These are phyloP conservation scores for Agelas oroides DNA, from an alignment of 37 sponge, comb jelly and placozoan species.

Conservation along the genomic window DNA sequence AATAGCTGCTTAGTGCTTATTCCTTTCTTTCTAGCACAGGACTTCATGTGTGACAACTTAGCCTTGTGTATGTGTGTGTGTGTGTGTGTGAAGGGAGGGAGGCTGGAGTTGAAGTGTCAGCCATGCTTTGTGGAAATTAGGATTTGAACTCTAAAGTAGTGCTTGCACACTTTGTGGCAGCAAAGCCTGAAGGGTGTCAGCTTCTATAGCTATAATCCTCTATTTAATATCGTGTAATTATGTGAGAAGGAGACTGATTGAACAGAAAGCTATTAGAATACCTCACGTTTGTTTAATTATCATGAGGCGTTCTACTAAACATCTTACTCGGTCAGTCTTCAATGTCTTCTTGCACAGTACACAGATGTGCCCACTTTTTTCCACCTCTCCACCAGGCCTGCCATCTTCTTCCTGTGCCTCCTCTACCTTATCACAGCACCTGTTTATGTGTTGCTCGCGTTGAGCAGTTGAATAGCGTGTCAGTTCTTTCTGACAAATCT, in stretches of 20 bases:
- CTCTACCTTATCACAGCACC: constrained; percentile 29
- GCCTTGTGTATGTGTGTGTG: too few species aligned
- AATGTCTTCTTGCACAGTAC: constrained; percentile 23
- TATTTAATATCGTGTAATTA: too few species aligned
- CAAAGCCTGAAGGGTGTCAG: too few species aligned
- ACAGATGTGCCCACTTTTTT: neutral
- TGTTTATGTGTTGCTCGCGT: constrained; percentile 32
- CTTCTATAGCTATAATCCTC: too few species aligned
- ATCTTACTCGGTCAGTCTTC: constrained; percentile 19
- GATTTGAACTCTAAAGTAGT: too few species aligned
- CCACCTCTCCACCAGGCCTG: neutral
- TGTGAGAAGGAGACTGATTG: too few species aligned
- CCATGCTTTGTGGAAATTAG: too few species aligned
- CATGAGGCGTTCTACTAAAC: neutral
- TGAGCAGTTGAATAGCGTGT: neutral
- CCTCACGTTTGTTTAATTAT: too few species aligned
- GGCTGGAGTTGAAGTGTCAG: too few species aligned
- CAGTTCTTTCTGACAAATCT: constrained; percentile 46
- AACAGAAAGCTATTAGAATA: too few species aligned
- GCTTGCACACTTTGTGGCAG: too few species aligned
- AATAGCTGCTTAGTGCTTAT: constrained; percentile 5
- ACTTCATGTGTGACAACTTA: constrained; percentile 25
- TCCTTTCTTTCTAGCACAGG: constrained; percentile 25
- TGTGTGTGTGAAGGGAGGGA: too few species aligned
- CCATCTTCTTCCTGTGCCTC: neutral